These are phyloP conservation scores for Anastrepha ludens DNA, from an alignment of 1,140 invertebrate species.

Conservation along the genomic window DNA sequence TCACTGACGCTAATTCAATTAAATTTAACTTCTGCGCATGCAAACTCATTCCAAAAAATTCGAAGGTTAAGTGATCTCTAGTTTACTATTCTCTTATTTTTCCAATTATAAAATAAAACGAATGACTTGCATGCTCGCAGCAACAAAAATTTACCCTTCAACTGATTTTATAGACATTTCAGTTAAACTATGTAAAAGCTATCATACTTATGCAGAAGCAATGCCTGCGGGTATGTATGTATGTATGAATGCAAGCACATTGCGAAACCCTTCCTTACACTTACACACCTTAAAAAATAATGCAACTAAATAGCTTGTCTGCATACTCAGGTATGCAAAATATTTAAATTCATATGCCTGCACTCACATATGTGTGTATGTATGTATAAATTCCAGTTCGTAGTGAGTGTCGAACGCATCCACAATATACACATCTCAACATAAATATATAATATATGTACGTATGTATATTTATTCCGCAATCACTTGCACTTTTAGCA, in stretches of 20 bases:
- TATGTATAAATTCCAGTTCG: neutral
- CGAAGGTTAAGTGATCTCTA: conserved; percentile 21
- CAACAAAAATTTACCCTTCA: conserved; percentile 27
- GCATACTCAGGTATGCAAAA: conserved; percentile 6
- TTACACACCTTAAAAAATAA: neutral
- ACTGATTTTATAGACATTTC: neutral
- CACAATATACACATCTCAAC: neutral
- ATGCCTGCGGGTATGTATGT: neutral
- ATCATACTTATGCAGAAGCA: neutral
- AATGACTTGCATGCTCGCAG: conserved; percentile 16
- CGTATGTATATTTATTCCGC: neutral
- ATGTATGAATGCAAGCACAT: neutral
- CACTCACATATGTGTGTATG: neutral
- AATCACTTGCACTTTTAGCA: conserved; percentile 45
- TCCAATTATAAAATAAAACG: conserved; percentile 12
- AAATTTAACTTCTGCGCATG: neutral
- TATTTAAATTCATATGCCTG: conserved; percentile 1
- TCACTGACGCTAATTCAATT: neutral
- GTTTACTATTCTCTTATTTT: neutral
- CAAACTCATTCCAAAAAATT: neutral
- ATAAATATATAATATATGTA: neutral
- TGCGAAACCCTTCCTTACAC: neutral
- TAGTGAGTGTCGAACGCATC: neutral
- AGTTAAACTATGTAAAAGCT: neutral
- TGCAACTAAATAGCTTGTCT: neutral